Evolutionary conservation across 1,140 invertebrate species (phyloP).

Genomic region (Drosophila tristis): DNA sequence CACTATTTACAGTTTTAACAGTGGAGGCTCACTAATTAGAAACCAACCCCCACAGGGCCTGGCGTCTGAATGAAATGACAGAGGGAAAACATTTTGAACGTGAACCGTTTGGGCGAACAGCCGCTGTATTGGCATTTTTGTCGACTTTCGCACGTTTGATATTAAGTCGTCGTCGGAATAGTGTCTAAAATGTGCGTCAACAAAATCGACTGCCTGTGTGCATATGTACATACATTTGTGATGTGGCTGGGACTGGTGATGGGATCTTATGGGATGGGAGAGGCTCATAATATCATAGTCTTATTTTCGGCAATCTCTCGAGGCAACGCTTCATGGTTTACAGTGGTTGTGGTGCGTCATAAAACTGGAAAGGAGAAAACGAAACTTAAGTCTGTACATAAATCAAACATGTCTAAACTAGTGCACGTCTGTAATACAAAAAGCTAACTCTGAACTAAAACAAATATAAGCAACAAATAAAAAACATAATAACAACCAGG

Average conservation of each 20-base stretch:
- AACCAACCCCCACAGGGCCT: conserved; percentile 27
- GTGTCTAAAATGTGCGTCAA: too few relatives aligned
- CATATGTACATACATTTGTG: too few relatives aligned
- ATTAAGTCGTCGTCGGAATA: conserved; percentile 39
- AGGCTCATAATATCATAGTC: too few relatives aligned
- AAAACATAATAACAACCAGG: conserved; percentile 17
- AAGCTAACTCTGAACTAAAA: conserved; percentile 35
- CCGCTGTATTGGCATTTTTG: conserved; percentile 43
- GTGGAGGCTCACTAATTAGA: conserved; percentile 38
- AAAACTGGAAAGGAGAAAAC: conserved; percentile 19
- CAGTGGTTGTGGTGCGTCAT: conserved; percentile 74
- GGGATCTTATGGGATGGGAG: neutral
- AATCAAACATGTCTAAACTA: conserved; percentile 40
- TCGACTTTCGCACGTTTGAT: conserved; percentile 35
- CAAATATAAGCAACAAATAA: conserved; percentile 9
- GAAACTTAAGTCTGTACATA: conserved; percentile 59
- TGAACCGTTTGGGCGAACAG: conserved; percentile 36
- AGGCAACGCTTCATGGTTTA: conserved; percentile 42
- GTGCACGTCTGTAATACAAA: conserved; percentile 70
- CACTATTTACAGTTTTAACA: conserved; percentile 25
- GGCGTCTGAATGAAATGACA: neutral
- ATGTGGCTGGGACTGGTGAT: neutral
- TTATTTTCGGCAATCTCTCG: conserved; percentile 2
- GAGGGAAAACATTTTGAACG: conserved; percentile 26
- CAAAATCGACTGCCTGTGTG: too few relatives aligned